Evolutionary conservation across 1,140 invertebrate genomes (phyloP), one percentile per base, ranked within the genome.

Genomic region (Cydia pomonella): DNA sequence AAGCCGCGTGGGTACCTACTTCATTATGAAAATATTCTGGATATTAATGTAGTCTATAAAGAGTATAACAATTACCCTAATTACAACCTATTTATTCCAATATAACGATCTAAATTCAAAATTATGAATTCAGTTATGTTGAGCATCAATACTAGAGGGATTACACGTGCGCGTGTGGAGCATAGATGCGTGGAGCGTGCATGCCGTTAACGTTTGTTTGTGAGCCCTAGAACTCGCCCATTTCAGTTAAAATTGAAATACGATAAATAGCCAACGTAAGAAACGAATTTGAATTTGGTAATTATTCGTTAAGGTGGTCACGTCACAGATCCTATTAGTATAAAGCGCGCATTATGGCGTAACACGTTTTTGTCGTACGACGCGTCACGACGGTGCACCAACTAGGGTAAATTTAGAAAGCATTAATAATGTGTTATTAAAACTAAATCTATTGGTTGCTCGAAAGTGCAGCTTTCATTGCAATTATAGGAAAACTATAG

Each of bases 121-220:
- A 69, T 69, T 69, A 69, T 69, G n/a, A 38, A 69, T 69, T 33
- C 64, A 69, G 64, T 18, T 38, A 69, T 33, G 64, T 69, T 69
- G 23, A 33, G 27, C 64, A 69, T 69, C 64, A 69, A 69, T 69
- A 41, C 16, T 33, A n/a, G 64, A 69, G 29, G 27, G 27, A 66
- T 66, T 29, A 69, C 53, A 23, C 21, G 9, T 59, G 53, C 53
- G n/a, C 21, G 53, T 21, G 18, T 9, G 53, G 1, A 5, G 63
- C 13, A 6, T 41, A 69, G 12, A 69, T 33, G n/a, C 29, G n/a
- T 29, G 16, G n/a, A 33, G n/a, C 64, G 63, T 47, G 47, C 13
- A 27, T 16, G 21, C 64, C 16, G 64, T 69, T 69, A 69, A 13
- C 16, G 27, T 38, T 33, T 38, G 27, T 38, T 33, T 9, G 5